Base-by-base conservation (phyloP, 35 echinoderm and acorn worm species). In the Diadema setosum region DNA sequence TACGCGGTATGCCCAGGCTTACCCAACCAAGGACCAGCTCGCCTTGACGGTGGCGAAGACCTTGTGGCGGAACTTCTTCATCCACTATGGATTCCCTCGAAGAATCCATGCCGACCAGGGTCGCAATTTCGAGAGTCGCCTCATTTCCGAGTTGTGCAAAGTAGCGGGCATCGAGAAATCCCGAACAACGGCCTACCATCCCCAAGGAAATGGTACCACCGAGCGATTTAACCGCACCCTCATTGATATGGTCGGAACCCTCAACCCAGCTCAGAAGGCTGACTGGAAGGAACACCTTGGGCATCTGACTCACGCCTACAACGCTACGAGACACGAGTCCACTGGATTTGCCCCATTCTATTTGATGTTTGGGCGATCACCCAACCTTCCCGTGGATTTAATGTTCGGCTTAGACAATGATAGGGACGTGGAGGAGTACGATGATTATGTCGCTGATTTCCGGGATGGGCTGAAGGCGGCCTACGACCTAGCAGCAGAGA, bases 141-240 rank as follows among this genome's bases (percentile, higher is more conserved):
- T 91, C 26, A 91, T 91, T 40, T 36, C 31, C 17, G 90, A 91
- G 23, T 33, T 91, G 8, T 65, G 48, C 39, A 39, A 30, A 37
- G 23, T 90, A 20, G 17, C 84, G n/a, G 88, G 81, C 8, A 84
- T 84, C 3, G 50, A 65, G 17, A 90, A 94, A 49, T 52, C 58
- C 20, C 50, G 76, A 3, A 91, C 93, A 29, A 82, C 93, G 12
- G 81, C 92, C 0, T 95, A 91, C 43, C 93, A 95, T 46, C 93
- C 88, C 5, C 83, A 82, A 46, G 88, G 70, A 9, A 91, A 94
- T 43, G 56, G 56, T 5, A 15, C 15, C 27, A 42, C 60, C 24
- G 86, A 85, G 57, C 80, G 86, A 23, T 82, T 88, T 20, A 88
- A 88, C 80, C 27, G 45, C 7, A 88, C 80, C 15, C 37, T 88